These are phyloP conservation scores for Enteromius viviparus DNA, from an alignment of 2,797 vertebrate genomes.

Conservation along the genomic window DNA sequence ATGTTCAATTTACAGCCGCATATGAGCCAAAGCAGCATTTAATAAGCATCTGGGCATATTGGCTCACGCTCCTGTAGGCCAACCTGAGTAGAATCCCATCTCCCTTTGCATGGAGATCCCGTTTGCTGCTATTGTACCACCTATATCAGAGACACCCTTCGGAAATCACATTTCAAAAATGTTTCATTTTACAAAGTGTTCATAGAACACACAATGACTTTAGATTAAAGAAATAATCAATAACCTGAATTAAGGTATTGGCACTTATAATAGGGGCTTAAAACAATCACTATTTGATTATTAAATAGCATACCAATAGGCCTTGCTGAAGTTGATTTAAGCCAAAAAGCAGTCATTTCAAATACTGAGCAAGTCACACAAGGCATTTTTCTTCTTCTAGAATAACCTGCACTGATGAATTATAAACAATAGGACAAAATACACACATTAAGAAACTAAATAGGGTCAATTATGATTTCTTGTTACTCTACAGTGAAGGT, in stretches of 20 bases:
- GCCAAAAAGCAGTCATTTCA: background rate
- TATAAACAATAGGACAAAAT: background rate
- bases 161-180: background rate
- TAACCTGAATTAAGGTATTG: background rate
- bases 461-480: background rate
- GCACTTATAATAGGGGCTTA: background rate
- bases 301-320: background rate
- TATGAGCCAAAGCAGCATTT: slow-evolving; percentile 69
- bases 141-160: background rate
- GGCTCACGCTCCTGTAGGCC: slow-evolving; percentile 61
- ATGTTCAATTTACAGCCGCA: slow-evolving; percentile 72
- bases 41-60: slow-evolving; percentile 76
- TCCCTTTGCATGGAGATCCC: slow-evolving; percentile 8
- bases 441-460: slow-evolving; percentile 14
- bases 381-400: background rate
- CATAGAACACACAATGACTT: background rate
- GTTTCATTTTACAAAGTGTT: background rate
- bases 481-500: background rate
- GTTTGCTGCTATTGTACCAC: background rate
- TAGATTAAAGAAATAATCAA: background rate
- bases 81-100: slow-evolving; percentile 50
- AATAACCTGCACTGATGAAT: slow-evolving; percentile 9
- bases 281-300: background rate
- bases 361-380: background rate
- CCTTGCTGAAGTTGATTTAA: background rate